Conservation (phyloP, 2,888 invertebrate genomes). For the Gnatocerus cornutus region DNA sequence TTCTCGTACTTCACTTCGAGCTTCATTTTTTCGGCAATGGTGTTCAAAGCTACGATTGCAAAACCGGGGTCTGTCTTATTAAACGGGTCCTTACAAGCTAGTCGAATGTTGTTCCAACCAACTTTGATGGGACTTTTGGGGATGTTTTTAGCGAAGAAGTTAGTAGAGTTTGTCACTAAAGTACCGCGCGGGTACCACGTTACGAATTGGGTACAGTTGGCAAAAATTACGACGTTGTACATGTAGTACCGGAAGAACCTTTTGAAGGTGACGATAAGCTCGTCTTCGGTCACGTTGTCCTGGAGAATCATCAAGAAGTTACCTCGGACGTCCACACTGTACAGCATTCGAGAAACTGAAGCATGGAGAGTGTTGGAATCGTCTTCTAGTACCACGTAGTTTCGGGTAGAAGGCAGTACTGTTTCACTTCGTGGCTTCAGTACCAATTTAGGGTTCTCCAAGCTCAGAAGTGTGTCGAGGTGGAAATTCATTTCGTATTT, state of each 20-base stretch:
- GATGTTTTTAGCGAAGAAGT: background rate
- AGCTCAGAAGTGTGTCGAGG: no score
- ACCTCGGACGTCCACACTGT: background rate
- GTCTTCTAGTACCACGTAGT: no score
- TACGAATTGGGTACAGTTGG: constrained; percentile 20
- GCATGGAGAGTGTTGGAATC: no score
- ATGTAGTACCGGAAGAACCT: constrained; percentile 15
- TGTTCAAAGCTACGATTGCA: background rate
- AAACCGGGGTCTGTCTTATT: background rate
- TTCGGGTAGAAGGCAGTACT: no score
- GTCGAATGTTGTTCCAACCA: background rate
- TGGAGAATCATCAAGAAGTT: constrained; percentile 11
- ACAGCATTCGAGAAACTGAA: no score
- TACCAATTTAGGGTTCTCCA: no score
- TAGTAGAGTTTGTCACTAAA: constrained; percentile 7
- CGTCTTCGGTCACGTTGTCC: constrained; percentile 14
- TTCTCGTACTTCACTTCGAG: background rate
- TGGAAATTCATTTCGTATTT: no score
- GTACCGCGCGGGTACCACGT: constrained; percentile 25
- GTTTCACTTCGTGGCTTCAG: no score
- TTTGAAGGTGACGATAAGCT: constrained; percentile 4
- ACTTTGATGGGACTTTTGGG: background rate
- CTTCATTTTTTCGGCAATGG: background rate
- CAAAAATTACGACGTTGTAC: constrained; percentile 23
- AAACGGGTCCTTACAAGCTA: background rate